These are phyloP conservation scores for Antrozous pallidus DNA, from an alignment of 2,797 vertebrate genomes.

Conservation along the genomic window DNA sequence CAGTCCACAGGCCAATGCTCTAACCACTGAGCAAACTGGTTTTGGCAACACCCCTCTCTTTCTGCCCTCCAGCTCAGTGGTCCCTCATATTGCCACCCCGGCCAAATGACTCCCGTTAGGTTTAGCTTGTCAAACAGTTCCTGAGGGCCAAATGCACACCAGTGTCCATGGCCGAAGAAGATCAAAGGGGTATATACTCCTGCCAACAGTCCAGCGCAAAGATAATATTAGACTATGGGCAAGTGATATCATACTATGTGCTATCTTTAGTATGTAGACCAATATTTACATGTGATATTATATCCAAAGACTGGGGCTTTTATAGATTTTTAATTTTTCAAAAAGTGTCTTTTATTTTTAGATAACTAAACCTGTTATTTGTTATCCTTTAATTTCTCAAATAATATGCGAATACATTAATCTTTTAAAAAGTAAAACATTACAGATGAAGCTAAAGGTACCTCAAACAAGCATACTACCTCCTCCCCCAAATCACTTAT, in stretches of 20 bases:
- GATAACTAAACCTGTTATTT: background rate
- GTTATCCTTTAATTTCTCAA: background rate
- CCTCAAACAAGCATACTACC: background rate
- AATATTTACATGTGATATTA: background rate
- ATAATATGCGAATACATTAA: background rate
- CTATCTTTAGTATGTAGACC: background rate
- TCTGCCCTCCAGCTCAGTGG: fast-evolving
- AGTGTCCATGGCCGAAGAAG: too few species aligned
- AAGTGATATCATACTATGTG: background rate
- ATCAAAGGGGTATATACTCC: background rate
- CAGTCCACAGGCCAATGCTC: too few species aligned
- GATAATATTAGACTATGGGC: background rate
- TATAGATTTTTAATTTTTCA: background rate
- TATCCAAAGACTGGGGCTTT: background rate
- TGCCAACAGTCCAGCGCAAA: background rate
- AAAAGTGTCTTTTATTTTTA: background rate
- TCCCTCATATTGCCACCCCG: background rate
- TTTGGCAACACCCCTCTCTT: too few species aligned
- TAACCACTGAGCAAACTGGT: too few species aligned
- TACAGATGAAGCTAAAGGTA: background rate
- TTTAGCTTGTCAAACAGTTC: background rate
- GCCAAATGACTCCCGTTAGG: background rate
- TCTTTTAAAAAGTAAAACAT: background rate
- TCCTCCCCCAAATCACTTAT: background rate
- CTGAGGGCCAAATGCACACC: background rate